These are phyloP conservation scores for Paracentrotus lividus DNA, from an alignment of 53 echinoderm and acorn worm species.

Conservation along the genomic window DNA sequence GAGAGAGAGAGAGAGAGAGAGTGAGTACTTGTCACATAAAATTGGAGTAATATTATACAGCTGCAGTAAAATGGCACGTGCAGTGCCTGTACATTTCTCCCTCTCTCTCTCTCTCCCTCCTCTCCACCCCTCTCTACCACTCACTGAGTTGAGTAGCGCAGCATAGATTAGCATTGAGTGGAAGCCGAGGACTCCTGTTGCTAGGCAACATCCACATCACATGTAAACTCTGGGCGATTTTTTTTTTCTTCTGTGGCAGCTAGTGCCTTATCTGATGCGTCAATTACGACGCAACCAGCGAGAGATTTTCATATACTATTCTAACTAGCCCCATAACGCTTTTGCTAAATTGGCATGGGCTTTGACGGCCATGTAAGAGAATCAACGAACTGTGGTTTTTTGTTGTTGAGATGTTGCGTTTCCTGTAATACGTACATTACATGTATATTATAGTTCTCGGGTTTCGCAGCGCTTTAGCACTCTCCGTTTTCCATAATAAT, in stretches of 20 bases:
- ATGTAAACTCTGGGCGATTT: conserved; percentile 55
- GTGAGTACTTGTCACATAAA: background rate
- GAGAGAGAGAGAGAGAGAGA: background rate
- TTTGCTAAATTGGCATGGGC: background rate
- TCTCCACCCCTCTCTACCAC: too few relatives aligned
- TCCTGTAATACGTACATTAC: too few relatives aligned
- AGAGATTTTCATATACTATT: conserved; percentile 25
- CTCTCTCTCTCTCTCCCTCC: background rate
- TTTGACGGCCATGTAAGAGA: background rate
- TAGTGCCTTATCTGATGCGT: conserved; percentile 3
- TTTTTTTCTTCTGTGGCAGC: background rate
- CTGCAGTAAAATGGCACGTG: conserved; percentile 32
- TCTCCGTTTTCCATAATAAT: background rate
- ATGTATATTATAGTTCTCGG: too few relatives aligned
- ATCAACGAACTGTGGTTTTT: background rate
- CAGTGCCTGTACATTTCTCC: background rate
- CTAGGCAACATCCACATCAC: conserved; percentile 65
- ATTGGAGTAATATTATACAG: background rate
- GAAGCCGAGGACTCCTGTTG: conserved; percentile 56
- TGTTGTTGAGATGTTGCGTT: background rate
- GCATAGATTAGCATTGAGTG: conserved; percentile 28
- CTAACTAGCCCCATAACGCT: background rate
- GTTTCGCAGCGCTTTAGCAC: background rate
- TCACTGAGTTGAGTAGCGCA: too few relatives aligned
- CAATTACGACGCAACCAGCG: conserved; percentile 24